Base-by-base conservation (phyloP, 2,797 vertebrate genomes). In the Coilia nasus region DNA sequence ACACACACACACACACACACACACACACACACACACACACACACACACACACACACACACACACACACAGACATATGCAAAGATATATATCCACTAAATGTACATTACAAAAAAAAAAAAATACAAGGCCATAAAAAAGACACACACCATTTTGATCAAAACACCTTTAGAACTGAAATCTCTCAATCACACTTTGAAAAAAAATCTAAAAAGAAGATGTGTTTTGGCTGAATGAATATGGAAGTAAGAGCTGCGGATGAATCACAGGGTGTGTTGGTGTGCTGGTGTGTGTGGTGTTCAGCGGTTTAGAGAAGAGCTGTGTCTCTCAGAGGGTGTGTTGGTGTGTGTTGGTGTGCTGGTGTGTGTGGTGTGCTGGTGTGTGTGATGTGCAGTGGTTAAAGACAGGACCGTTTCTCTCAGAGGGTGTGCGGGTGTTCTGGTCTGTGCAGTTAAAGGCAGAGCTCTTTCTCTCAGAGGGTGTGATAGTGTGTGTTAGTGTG, bases 41-140 rank as follows among this genome's bases (percentile, higher is more conserved):
- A 54, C 50, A 54, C 7, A 54, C 50, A 54, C 7, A 54, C 50
- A 54, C 7, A 54, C 50, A 54, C 7, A 54, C 50, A 54, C 7
- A 54, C 50, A 54, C 7, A 54, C 50, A 54, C 7, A 54, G 2
- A 54, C 7, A 54, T 6, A 54, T 14, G 9, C 50, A 54, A 1
- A 54, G 2, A 54, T 14, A 54, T 6, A 54, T 14, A 54, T 6
- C 2, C 7, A 60, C 57, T 2, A 60, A 1, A 64, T 12, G 6
- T 75, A 93, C 93, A 94, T 93, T 91, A 93, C 93, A 91, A 19
- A 93, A 90, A 93, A 93, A 93, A 93, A 92, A 94, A 93, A 93
- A 94, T 94, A 94, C 95, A 87, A 92, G 83, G 86, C 90, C 88
- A 82, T 81, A 83, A 84, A 88, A 85, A 85, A 28, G 60, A 81